phyloP scores from a whole-genome alignment of 2,888 invertebrate genomes.

The Drosophila atroscutellata region DNA sequence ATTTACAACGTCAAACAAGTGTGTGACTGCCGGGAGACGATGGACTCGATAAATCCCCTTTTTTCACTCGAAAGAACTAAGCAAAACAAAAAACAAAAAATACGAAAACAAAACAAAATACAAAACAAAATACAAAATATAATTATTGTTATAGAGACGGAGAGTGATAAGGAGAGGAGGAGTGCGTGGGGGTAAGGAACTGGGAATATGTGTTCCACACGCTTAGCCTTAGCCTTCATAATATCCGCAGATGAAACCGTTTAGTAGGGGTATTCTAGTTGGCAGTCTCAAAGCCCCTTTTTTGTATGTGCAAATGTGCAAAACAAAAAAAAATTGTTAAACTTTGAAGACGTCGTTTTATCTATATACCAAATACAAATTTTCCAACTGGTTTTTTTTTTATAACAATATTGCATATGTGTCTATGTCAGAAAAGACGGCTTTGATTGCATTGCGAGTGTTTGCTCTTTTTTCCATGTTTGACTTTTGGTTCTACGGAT shows the following conservation, averaged over 20 bases:
- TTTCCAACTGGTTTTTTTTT: conserved; percentile 35
- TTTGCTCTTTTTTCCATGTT: conserved; percentile 2
- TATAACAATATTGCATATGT: conserved; percentile 27
- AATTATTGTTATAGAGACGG: conserved; percentile 1
- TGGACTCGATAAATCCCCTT: conserved; percentile 3
- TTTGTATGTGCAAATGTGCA: conserved; percentile 28
- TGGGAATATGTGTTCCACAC: conserved; percentile 26
- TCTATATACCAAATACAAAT: conserved; percentile 33
- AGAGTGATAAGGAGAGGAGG: background rate
- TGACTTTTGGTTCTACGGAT: background rate
- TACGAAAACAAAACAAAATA: conserved; percentile 7
- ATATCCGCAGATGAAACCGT: conserved; percentile 41
- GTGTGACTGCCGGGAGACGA: conserved; percentile 34
- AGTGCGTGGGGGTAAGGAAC: conserved; percentile 6
- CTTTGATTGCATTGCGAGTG: conserved; percentile 20
- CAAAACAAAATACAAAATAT: background rate
- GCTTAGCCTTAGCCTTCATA: conserved; percentile 50
- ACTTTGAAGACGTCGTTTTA: conserved; percentile 34
- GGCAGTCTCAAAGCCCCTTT: conserved; percentile 38
- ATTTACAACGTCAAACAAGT: conserved; percentile 61
- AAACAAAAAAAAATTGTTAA: conserved; percentile 30
- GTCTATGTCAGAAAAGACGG: conserved; percentile 9
- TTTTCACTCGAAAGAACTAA: conserved; percentile 8
- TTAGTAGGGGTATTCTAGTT: conserved; percentile 49
- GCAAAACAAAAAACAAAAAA: conserved; percentile 3